phyloP scores from a whole-genome alignment of 2,888 invertebrate genomes.

The Tolmerus cingulatus region DNA sequence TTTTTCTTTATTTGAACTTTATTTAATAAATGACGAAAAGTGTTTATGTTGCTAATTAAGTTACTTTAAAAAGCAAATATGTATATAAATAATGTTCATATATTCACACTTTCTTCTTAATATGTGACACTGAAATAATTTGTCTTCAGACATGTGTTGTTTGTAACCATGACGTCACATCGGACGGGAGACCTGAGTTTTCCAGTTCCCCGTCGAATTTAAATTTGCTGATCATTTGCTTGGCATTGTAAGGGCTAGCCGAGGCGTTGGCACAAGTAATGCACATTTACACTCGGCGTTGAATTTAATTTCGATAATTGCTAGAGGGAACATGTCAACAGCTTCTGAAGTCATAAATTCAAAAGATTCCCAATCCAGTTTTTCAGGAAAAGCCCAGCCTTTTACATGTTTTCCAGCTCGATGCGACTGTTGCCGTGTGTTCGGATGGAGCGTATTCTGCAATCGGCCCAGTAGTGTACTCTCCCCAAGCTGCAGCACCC shows the following conservation, averaged over 20 bases:
- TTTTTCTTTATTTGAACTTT: too few species aligned
- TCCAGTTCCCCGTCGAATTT: background rate
- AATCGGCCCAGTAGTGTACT: background rate
- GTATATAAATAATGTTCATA: too few species aligned
- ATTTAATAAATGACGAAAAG: too few species aligned
- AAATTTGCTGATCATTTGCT: background rate
- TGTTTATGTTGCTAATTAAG: too few species aligned
- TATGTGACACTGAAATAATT: too few species aligned
- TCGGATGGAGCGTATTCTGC: conserved; percentile 9
- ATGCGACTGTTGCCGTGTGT: conserved; percentile 21
- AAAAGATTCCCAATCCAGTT: conserved; percentile 40
- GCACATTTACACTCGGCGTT: background rate
- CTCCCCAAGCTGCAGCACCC: background rate
- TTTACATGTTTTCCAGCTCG: conserved; percentile 45
- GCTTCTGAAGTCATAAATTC: conserved; percentile 43
- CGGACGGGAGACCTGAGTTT: too few species aligned
- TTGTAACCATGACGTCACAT: too few species aligned
- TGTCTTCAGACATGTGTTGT: too few species aligned
- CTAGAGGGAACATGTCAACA: conserved; percentile 30
- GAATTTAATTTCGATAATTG: conserved; percentile 47
- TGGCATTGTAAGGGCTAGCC: too few species aligned
- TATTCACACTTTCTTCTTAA: too few species aligned
- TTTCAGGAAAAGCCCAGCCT: conserved; percentile 43
- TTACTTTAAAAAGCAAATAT: too few species aligned
- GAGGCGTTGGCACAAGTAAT: background rate